A percentile compares a stretch with the other conserved stretches of the same genome.
These are phyloP conservation scores for Nestor notabilis DNA, from an alignment of 2,113 vertebrate genomes.

Conservation along the genomic window DNA sequence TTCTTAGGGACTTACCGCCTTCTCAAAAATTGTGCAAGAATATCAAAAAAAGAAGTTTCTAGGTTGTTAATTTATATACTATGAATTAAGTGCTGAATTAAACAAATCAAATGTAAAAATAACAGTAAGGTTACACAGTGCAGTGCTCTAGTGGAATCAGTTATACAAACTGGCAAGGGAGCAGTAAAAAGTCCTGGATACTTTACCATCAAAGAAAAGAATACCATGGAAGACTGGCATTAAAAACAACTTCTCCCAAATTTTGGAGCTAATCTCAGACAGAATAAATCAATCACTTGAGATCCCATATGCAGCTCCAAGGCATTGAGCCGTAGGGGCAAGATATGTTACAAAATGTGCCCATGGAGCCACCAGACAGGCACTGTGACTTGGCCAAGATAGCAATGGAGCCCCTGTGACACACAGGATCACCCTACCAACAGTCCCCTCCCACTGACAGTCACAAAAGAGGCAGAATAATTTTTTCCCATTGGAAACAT, in stretches of 20 bases:
- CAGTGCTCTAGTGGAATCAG: background rate
- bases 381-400: background rate
- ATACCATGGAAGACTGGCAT: background rate
- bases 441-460: background rate
- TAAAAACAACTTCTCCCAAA: background rate
- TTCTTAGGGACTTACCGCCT: background rate
- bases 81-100: background rate
- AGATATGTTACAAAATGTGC: background rate
- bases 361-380: background rate
- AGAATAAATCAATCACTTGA: background rate
- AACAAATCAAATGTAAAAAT: background rate
- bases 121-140: background rate
- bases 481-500: background rate
- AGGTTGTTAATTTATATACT: background rate
- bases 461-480: background rate
- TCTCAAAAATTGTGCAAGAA: background rate
- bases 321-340: background rate
- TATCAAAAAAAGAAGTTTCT: background rate
- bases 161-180: background rate
- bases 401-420: background rate
- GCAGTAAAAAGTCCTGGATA: background rate
- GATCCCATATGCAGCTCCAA: background rate
- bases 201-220: background rate
- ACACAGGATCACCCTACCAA: background rate
- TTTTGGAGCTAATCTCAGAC: background rate